Percentiles rank a stretch among this genome's conserved stretches.
Conservation (phyloP, 2,797 vertebrate species). For the Gambelia wislizenii region DNA sequence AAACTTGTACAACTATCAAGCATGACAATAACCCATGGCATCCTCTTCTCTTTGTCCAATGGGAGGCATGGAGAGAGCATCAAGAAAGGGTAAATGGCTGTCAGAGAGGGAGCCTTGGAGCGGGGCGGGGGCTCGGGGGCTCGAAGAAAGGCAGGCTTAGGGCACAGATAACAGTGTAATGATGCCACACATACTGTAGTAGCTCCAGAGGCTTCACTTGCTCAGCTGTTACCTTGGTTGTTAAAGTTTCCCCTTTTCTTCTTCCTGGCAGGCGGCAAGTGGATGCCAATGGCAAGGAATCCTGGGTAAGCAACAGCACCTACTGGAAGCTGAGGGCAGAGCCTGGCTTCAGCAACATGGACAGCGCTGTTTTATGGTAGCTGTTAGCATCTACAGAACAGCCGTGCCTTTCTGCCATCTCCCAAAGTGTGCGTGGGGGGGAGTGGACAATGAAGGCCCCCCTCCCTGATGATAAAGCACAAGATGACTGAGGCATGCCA, state of each 20-base stretch:
- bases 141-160: no score
- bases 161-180: no score
- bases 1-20: no score
- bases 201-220: neutral
- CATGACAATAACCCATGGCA: no score
- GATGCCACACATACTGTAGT: neutral
- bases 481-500: constrained; percentile 18
- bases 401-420: neutral
- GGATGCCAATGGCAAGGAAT: constrained; percentile 84
- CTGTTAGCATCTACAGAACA: constrained; percentile 28
- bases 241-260: neutral
- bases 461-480: constrained; percentile 5
- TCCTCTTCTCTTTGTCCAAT: no score
- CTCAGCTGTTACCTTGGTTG: neutral
- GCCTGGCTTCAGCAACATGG: constrained; percentile 85
- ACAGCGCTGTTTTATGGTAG: constrained; percentile 91
- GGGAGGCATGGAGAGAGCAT: no score
- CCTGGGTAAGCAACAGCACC: constrained; percentile 86
- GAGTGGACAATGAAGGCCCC: neutral
- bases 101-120: no score
- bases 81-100: no score
- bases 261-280: constrained; percentile 76
- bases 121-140: no score
- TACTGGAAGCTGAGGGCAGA: constrained; percentile 90
- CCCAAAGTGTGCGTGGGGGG: neutral